These are phyloP conservation scores for Metacarcinus magister DNA, from an alignment of 2,888 invertebrate species.

Conservation along the genomic window DNA sequence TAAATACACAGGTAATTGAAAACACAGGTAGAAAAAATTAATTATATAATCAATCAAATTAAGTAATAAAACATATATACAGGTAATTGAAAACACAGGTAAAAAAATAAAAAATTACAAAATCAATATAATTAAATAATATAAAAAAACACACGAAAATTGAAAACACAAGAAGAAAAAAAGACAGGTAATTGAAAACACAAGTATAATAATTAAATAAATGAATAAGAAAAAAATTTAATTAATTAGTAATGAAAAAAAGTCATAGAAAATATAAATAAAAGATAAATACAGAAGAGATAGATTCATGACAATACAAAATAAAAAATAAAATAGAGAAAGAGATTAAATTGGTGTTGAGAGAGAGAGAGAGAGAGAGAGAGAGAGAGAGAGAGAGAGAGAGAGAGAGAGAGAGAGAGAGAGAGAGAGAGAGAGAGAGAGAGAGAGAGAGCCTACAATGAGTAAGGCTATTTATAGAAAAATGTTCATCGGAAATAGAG, in stretches of 20 bases:
- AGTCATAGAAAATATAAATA: not conserved
- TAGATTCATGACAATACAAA: not conserved
- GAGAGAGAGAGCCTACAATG: not conserved
- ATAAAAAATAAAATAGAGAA: not conserved
- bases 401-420: conserved; percentile 56
- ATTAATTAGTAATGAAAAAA: not conserved
- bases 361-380: conserved; percentile 63
- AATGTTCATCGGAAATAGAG: too few relatives aligned
- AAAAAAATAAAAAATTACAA: not conserved
- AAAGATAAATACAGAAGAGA: conserved; percentile 1
- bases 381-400: conserved; percentile 62
- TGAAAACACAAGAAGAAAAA: not conserved
- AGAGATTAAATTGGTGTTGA: conserved; percentile 28
- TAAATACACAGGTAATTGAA: not conserved
- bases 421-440: conserved; percentile 54
- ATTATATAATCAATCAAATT: too few relatives aligned
- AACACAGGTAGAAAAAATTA: not conserved
- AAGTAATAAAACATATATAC: not conserved
- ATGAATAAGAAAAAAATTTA: not conserved
- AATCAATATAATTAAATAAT: not conserved
- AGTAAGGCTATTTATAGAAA: too few relatives aligned
- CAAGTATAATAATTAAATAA: not conserved
- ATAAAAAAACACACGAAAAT: not conserved
- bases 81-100: not conserved
- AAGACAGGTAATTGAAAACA: not conserved